A percentile compares a stretch with the other conserved stretches of the same genome.
phyloP scores from a whole-genome alignment of 2,113 vertebrate species.

The Maccullochella peelii region DNA sequence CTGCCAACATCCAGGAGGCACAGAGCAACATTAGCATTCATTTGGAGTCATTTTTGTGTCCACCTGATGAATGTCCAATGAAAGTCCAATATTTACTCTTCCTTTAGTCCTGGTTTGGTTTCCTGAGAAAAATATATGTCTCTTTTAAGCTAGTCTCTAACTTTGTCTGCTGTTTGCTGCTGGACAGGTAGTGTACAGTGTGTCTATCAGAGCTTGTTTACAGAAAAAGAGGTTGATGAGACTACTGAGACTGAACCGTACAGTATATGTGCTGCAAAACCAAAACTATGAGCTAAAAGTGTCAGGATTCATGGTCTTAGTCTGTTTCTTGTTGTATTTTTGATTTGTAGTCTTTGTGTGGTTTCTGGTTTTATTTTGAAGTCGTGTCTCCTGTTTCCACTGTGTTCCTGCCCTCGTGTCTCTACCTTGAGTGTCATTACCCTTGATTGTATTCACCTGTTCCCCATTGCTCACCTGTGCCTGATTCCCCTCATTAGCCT shows the following conservation, averaged over 20 bases:
- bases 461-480: too few species aligned
- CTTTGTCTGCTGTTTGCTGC: not conserved
- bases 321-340: too few species aligned
- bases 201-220: not conserved
- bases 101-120: not conserved
- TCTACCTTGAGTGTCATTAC: too few species aligned
- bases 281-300: constrained; percentile 1
- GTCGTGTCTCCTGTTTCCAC: too few species aligned
- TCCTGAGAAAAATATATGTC: not conserved
- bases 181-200: not conserved
- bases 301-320: too few species aligned
- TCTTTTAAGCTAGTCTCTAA: not conserved
- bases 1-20: not conserved
- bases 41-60: not conserved
- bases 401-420: too few species aligned
- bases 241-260: not conserved
- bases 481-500: too few species aligned
- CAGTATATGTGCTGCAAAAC: not conserved
- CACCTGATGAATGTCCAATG: not conserved
- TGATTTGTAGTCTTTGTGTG: too few species aligned
- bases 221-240: not conserved
- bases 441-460: too few species aligned
- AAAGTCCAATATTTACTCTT: not conserved
- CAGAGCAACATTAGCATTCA: not conserved
- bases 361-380: too few species aligned